Conservation (phyloP, 2,113 vertebrate species). For the Paramisgurnus dabryanus region DNA sequence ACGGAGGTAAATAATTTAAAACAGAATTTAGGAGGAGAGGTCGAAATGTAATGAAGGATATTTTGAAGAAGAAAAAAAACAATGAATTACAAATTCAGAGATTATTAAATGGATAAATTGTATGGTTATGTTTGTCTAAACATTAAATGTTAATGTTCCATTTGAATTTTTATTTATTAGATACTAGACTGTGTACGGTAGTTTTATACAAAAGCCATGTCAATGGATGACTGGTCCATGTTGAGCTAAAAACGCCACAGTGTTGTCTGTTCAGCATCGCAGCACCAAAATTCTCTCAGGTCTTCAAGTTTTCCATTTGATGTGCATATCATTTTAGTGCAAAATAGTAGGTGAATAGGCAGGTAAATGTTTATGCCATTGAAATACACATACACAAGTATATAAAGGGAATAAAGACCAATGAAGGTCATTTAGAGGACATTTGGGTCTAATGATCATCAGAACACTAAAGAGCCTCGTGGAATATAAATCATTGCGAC, state of each 20-base stretch:
- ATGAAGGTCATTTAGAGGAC: conserved; percentile 10
- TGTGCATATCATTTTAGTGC: conserved; percentile 50
- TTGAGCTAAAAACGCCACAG: conserved; percentile 56
- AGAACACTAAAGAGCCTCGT: conserved; percentile 43
- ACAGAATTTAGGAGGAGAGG: neutral
- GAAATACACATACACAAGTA: neutral
- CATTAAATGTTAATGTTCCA: conserved; percentile 34
- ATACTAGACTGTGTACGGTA: conserved; percentile 50
- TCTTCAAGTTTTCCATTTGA: conserved; percentile 62
- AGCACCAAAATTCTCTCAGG: conserved; percentile 73
- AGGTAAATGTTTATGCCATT: conserved; percentile 30
- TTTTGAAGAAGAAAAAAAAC: neutral
- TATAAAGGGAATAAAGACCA: neutral
- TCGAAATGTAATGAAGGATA: conserved; percentile 7
- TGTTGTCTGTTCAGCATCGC: conserved; percentile 64
- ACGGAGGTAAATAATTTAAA: conserved; percentile 28
- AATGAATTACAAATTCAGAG: neutral
- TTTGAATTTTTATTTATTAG: conserved; percentile 48
- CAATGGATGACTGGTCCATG: conserved; percentile 36
- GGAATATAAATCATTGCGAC: conserved; percentile 46
- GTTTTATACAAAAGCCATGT: conserved; percentile 56
- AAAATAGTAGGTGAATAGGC: conserved; percentile 23
- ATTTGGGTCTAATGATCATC: conserved; percentile 21
- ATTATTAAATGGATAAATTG: conserved; percentile 6
- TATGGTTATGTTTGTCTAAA: conserved; percentile 40